These are phyloP conservation scores for Lichenostomus cassidix DNA, from an alignment of 2,113 vertebrate species.

Conservation along the genomic window DNA sequence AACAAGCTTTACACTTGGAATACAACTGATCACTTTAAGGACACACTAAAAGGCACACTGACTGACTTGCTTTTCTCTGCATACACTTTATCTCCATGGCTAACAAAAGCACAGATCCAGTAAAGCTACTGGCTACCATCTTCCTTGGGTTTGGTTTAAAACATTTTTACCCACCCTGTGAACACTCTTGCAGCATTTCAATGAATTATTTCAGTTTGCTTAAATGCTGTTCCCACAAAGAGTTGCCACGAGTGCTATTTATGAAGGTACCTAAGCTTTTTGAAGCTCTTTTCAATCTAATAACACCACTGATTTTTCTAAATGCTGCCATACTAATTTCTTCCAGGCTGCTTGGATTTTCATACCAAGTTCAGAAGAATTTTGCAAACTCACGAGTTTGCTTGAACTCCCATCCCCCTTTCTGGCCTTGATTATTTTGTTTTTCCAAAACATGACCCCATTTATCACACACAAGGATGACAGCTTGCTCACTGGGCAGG, in stretches of 20 bases:
- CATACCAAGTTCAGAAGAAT: not conserved
- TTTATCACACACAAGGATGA: not conserved
- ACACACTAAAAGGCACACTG: not conserved
- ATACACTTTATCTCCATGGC: fast-evolving
- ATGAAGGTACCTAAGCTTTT: not conserved
- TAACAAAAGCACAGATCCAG: not conserved
- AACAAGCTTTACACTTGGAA: not conserved
- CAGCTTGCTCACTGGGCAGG: not conserved
- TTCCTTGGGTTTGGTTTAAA: not conserved
- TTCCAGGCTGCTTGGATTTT: not conserved
- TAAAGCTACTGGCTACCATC: not conserved
- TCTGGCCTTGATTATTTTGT: not conserved
- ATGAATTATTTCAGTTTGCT: not conserved
- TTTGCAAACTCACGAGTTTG: not conserved
- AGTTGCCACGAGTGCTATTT: not conserved
- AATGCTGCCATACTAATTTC: not conserved
- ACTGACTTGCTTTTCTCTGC: not conserved
- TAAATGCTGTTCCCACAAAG: not conserved
- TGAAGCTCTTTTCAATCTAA: not conserved
- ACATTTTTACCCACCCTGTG: not conserved
- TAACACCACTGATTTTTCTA: not conserved
- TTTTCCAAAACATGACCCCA: not conserved
- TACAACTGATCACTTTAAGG: not conserved
- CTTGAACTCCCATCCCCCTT: not conserved
- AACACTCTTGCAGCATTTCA: not conserved